A percentile compares a stretch with the other conserved stretches of the same genome.
phyloP scores from a whole-genome alignment of 2,888 invertebrate genomes.

The Protophormia terraenovae region DNA sequence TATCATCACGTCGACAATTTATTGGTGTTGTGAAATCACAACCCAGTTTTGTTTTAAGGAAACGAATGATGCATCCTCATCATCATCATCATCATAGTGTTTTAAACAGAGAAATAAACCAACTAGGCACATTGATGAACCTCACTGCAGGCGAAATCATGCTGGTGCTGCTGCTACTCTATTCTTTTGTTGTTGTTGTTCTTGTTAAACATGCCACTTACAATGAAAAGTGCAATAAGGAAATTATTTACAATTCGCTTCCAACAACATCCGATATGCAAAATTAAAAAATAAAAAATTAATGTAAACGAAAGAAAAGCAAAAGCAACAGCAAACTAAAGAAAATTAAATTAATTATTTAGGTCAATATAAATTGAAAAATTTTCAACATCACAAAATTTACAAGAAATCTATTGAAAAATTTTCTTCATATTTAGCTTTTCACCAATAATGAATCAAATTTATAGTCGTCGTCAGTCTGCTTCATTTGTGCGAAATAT shows the following conservation, averaged over 20 bases:
- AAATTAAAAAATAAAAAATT: constrained; percentile 2
- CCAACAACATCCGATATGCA: constrained; percentile 44
- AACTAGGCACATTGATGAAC: background rate
- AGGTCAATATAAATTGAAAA: constrained; percentile 48
- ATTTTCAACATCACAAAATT: background rate
- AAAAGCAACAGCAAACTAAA: constrained; percentile 2
- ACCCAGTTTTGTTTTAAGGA: constrained; percentile 5
- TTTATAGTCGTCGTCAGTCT: constrained; percentile 5
- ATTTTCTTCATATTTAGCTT: constrained; percentile 6
- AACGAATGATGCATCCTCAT: constrained; percentile 9
- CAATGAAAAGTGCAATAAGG: constrained; percentile 45
- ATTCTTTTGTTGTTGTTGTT: background rate
- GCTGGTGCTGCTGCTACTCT: background rate
- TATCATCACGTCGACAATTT: constrained; percentile 40
- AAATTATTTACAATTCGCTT: constrained; percentile 39
- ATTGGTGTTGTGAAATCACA: constrained; percentile 21
- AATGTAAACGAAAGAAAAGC: background rate
- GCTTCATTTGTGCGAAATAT: constrained; percentile 22
- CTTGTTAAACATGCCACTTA: constrained; percentile 26
- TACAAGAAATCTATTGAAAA: background rate
- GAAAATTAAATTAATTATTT: constrained; percentile 39
- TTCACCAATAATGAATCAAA: constrained; percentile 7
- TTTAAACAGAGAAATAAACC: background rate
- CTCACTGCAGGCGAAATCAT: constrained; percentile 8
- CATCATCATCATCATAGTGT: constrained; percentile 3